These are phyloP conservation scores for Sebastes minor DNA, from an alignment of 2,797 vertebrate genomes.

Conservation along the genomic window DNA sequence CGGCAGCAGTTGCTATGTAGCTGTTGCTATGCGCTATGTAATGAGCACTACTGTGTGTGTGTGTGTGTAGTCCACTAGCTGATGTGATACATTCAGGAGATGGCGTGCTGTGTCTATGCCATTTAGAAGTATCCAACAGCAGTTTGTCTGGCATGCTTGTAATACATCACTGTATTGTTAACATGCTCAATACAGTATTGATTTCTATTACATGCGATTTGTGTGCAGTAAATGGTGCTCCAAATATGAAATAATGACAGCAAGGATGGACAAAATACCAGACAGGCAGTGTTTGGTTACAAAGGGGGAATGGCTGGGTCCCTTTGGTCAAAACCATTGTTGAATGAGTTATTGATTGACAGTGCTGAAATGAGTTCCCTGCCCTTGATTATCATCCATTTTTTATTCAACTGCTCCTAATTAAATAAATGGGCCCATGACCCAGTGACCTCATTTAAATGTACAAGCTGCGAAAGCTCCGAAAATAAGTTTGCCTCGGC, in stretches of 20 bases:
- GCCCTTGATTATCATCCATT: conserved; percentile 83
- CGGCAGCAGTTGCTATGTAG: conserved; percentile 83
- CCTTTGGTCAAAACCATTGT: conserved; percentile 68
- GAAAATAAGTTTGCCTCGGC: conserved; percentile 60
- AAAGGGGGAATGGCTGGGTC: conserved; percentile 49
- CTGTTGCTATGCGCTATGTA: conserved; percentile 82
- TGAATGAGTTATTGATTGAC: conserved; percentile 83
- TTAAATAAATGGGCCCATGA: conserved; percentile 85
- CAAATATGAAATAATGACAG: background rate
- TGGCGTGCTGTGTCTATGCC: conserved; percentile 64
- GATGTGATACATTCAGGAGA: conserved; percentile 73
- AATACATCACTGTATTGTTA: conserved; percentile 38
- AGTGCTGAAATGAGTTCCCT: conserved; percentile 82
- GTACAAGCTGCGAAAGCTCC: conserved; percentile 46
- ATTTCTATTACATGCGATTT: conserved; percentile 50
- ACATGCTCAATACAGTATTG: conserved; percentile 24
- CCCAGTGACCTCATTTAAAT: conserved; percentile 82
- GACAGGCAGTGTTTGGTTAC: conserved; percentile 42
- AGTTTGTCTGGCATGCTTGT: conserved; percentile 49
- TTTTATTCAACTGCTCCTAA: conserved; percentile 82
- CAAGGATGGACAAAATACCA: background rate
- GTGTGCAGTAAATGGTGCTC: conserved; percentile 4
- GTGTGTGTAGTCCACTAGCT: conserved; percentile 67
- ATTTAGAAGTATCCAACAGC: conserved; percentile 60
- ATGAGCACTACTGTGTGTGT: conserved; percentile 63